Evolutionary conservation across 2,888 invertebrate genomes (phyloP).

Genomic region (Spodoptera picta): DNA sequence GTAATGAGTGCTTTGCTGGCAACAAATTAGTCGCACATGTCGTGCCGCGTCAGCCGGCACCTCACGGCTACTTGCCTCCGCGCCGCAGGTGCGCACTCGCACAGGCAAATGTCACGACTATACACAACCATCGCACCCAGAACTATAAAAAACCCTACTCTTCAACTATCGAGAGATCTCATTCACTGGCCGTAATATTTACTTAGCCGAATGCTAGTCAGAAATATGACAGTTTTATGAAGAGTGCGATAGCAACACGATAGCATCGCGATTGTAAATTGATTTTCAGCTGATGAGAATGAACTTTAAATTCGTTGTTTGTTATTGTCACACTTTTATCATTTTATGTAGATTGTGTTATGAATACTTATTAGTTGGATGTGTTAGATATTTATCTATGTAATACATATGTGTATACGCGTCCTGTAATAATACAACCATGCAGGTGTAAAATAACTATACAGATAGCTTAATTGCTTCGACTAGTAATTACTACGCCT

Average conservation of each 20-base stretch:
- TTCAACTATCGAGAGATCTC: constrained; percentile 29
- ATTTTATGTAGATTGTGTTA: constrained; percentile 47
- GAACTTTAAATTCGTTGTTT: constrained; percentile 54
- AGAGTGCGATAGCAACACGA: constrained; percentile 51
- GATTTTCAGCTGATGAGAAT: constrained; percentile 62
- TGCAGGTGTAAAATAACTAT: constrained; percentile 33
- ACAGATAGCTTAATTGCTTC: constrained; percentile 5
- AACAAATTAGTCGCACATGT: constrained; percentile 88
- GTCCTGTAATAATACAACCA: constrained; percentile 35
- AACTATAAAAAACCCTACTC: constrained; percentile 27
- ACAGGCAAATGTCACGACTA: constrained; percentile 76
- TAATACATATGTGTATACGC: too few relatives aligned
- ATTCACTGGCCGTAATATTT: constrained; percentile 43
- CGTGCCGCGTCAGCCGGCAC: constrained; percentile 82
- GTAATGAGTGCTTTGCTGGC: constrained; percentile 82
- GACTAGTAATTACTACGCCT: constrained; percentile 2
- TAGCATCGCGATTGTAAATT: constrained; percentile 61
- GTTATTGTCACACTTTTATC: constrained; percentile 49
- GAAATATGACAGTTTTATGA: constrained; percentile 65
- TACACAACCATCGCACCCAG: constrained; percentile 45
- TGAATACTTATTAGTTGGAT: constrained; percentile 33
- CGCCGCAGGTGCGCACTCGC: constrained; percentile 76
- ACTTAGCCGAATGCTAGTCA: constrained; percentile 45
- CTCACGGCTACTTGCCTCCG: constrained; percentile 68
- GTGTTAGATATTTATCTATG: constrained; percentile 24